phyloP scores from a whole-genome alignment of 2,113 vertebrate species.

The Istiophorus platypterus region DNA sequence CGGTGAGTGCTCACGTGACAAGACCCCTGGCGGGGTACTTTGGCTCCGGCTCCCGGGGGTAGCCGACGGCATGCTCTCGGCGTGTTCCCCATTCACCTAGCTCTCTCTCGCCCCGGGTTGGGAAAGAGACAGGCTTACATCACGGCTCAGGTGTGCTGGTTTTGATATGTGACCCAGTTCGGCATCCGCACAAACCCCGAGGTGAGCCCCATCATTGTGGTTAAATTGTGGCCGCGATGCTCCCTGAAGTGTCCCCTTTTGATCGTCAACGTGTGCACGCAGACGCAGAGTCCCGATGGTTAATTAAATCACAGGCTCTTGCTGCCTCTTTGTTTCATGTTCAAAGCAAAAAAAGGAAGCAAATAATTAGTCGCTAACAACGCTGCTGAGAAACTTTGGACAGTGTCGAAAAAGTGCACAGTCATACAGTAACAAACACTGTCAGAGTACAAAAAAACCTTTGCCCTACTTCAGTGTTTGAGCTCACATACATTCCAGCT shows the following conservation, averaged over 20 bases:
- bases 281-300: slow-evolving; percentile 23
- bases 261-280: slow-evolving; percentile 15
- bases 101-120: background rate
- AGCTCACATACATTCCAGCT: background rate
- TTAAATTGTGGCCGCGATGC: too few relatives aligned
- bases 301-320: slow-evolving; percentile 37
- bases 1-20: slow-evolving; percentile 12
- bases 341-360: too few relatives aligned
- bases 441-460: background rate
- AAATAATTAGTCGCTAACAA: background rate
- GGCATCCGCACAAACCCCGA: slow-evolving; percentile 26
- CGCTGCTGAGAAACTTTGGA: background rate
- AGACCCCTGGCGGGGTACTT: background rate
- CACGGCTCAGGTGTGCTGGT: slow-evolving; percentile 29
- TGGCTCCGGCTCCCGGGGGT: background rate
- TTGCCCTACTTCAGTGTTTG: background rate
- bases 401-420: background rate
- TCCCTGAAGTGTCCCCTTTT: slow-evolving; percentile 40
- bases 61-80: background rate
- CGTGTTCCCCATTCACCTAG: background rate
- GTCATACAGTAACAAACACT: too few relatives aligned
- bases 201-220: slow-evolving; percentile 34
- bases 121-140: slow-evolving; percentile 29
- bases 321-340: slow-evolving; percentile 17
- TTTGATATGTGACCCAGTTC: slow-evolving; percentile 64